phyloP scores from a whole-genome alignment of 2,888 invertebrate species.

The Archips crataeganus region DNA sequence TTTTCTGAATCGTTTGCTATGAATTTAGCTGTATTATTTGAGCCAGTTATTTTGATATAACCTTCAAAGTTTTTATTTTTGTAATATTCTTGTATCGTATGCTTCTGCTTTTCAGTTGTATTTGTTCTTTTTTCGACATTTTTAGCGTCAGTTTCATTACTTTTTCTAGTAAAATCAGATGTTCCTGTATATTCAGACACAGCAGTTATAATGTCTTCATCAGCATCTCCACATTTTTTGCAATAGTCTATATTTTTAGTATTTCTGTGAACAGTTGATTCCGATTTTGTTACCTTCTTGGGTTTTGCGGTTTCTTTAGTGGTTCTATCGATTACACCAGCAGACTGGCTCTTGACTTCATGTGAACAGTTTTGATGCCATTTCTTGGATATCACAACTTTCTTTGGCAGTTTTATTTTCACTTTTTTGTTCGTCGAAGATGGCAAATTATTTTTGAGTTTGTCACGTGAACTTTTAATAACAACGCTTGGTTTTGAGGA shows the following conservation, averaged over 20 bases:
- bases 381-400: constrained; percentile 59
- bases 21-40: not conserved
- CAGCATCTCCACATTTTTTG: constrained; percentile 64
- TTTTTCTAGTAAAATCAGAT: constrained; percentile 10
- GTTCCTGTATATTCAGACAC: constrained; percentile 3
- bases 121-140: not conserved
- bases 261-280: constrained; percentile 53
- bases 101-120: not conserved
- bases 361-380: constrained; percentile 44
- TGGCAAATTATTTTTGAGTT: constrained; percentile 45
- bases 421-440: constrained; percentile 31
- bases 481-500: constrained; percentile 42
- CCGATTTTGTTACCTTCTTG: constrained; percentile 70
- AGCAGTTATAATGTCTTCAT: constrained; percentile 20
- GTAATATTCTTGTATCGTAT: constrained; percentile 16
- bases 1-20: constrained; percentile 1
- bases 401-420: constrained; percentile 55
- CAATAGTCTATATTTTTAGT: constrained; percentile 47
- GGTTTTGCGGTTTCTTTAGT: constrained; percentile 47
- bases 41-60: not conserved
- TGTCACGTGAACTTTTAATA: constrained; percentile 46
- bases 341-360: constrained; percentile 62
- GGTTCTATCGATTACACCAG: constrained; percentile 51
- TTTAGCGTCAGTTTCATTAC: constrained; percentile 1
- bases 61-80: constrained; percentile 22